Percentiles rank a stretch among this genome's conserved stretches.
These are phyloP conservation scores for Amphimedon queenslandica DNA, from an alignment of 37 sponge, comb jelly and placozoan species.

Conservation along the genomic window DNA sequence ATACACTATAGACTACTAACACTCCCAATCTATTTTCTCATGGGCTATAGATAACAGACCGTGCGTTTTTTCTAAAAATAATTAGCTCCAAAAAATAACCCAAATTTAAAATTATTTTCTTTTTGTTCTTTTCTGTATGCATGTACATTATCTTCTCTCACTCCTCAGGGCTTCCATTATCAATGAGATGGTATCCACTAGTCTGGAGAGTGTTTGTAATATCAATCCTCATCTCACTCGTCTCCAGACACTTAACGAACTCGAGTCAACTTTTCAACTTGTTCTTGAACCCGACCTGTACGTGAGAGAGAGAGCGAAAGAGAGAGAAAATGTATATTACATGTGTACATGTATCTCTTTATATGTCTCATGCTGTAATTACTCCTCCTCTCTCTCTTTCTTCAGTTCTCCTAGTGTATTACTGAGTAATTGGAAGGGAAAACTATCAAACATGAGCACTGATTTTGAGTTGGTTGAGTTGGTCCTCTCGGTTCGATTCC, in stretches of 20 bases:
- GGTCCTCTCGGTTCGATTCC: slow-evolving; percentile 39
- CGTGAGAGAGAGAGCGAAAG: no score
- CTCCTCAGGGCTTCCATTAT: not conserved
- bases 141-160: not conserved
- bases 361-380: no score
- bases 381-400: no score
- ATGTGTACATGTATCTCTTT: no score
- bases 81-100: no score
- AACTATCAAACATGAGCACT: slow-evolving; percentile 25
- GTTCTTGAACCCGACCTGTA: not conserved
- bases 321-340: no score
- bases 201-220: slow-evolving; percentile 45
- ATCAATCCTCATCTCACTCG: slow-evolving; percentile 57
- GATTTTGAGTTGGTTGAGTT: slow-evolving; percentile 66
- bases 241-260: slow-evolving; percentile 60
- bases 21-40: no score
- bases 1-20: no score
- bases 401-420: no score
- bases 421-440: slow-evolving; percentile 33
- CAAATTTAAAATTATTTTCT: no score
- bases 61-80: no score
- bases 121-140: slow-evolving; percentile 1
- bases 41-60: not conserved
- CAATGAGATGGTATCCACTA: not conserved
- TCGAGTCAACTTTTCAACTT: slow-evolving; percentile 39